A percentile compares a stretch with the other conserved stretches of the same genome.
Evolutionary conservation across 2,113 vertebrate species (phyloP).

Genomic region (Danionella cerebrum): DNA sequence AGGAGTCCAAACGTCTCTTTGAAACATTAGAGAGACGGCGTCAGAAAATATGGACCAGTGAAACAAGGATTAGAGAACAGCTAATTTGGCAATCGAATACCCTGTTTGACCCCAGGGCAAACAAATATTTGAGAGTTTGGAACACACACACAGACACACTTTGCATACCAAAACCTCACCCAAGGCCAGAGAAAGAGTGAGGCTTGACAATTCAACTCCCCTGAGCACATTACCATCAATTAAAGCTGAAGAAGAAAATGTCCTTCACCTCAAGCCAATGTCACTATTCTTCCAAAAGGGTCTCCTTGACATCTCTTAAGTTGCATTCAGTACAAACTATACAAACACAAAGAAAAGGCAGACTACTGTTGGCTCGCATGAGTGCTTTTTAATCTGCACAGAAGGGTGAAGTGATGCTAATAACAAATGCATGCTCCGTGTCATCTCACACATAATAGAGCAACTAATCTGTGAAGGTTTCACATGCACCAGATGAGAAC

Average conservation of each 20-base stretch:
- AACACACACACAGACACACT: neutral
- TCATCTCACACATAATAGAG: neutral
- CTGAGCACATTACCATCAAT: slow-evolving; percentile 13
- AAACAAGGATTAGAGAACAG: too few relatives aligned
- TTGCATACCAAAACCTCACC: neutral
- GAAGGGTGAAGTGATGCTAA: neutral
- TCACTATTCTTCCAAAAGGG: neutral
- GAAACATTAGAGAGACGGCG: too few relatives aligned
- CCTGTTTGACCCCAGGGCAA: neutral
- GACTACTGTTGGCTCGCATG: neutral
- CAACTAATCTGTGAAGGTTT: neutral
- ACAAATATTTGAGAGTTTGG: neutral
- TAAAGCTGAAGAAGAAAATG: slow-evolving; percentile 21
- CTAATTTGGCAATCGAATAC: neutral
- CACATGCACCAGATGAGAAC: neutral
- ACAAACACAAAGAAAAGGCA: neutral
- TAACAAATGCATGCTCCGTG: neutral
- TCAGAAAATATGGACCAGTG: too few relatives aligned
- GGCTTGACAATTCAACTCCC: neutral
- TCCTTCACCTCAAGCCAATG: slow-evolving; percentile 1
- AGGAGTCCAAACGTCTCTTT: too few relatives aligned
- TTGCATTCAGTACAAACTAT: neutral
- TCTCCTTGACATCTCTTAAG: slow-evolving; percentile 15
- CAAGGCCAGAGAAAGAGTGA: slow-evolving; percentile 27
- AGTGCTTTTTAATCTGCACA: neutral